These are phyloP conservation scores for Galerucella pusilla DNA, from an alignment of 2,888 invertebrate genomes.

Conservation along the genomic window DNA sequence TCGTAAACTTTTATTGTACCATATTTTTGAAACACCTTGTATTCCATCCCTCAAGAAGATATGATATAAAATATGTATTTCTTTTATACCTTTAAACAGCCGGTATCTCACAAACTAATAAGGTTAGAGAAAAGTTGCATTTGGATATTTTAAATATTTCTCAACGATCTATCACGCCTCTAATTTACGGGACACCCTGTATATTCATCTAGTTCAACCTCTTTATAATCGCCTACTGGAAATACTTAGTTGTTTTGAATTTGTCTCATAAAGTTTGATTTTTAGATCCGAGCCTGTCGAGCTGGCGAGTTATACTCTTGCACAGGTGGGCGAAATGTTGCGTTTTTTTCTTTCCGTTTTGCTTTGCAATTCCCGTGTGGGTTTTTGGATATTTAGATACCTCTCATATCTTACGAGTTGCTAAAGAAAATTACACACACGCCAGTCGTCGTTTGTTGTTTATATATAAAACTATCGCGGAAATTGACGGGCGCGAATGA, in stretches of 20 bases:
- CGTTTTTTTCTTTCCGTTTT: conserved; percentile 46
- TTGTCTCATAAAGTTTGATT: conserved; percentile 3
- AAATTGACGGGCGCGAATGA: conserved; percentile 37
- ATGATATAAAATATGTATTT: no score
- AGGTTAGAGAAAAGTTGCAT: no score
- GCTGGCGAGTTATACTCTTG: conserved; percentile 32
- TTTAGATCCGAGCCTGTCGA: conserved; percentile 23
- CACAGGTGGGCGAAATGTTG: conserved; percentile 60
- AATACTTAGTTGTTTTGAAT: conserved; percentile 9
- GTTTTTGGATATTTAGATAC: conserved; percentile 59
- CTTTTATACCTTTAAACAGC: no score
- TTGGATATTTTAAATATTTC: no score
- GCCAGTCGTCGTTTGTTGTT: conserved; percentile 50
- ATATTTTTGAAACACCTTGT: no score
- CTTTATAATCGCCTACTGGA: conserved; percentile 9
- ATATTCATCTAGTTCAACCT: background rate
- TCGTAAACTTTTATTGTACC: no score
- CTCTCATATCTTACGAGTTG: conserved; percentile 55
- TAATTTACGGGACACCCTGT: no score
- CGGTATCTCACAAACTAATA: no score
- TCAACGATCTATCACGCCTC: no score
- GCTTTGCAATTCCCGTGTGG: conserved; percentile 60
- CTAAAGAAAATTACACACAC: conserved; percentile 51
- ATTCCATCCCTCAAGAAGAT: no score
- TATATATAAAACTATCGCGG: conserved; percentile 54